These are phyloP conservation scores for Leontocebus nigricollis DNA, from an alignment of 2,797 vertebrate species.

Conservation along the genomic window DNA sequence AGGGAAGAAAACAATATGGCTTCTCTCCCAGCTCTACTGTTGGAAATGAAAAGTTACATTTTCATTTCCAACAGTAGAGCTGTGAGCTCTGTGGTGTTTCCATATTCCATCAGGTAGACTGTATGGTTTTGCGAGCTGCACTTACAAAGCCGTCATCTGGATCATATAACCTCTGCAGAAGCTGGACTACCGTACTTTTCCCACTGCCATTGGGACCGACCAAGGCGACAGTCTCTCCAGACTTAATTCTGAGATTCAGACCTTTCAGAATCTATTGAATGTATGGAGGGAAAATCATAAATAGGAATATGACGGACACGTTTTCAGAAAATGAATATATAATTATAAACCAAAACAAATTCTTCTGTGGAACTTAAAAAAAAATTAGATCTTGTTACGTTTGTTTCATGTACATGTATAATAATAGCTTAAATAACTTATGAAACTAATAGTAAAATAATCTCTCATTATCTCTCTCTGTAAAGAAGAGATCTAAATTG, in stretches of 20 bases:
- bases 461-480: neutral
- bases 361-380: neutral
- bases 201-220: constrained; percentile 90
- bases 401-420: constrained; percentile 3
- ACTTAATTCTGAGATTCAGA: constrained; percentile 86
- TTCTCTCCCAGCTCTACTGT: neutral
- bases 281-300: neutral
- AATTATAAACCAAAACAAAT: constrained; percentile 10
- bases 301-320: neutral
- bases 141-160: constrained; percentile 86
- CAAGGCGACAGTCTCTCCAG: constrained; percentile 89
- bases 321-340: neutral
- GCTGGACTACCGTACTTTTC: constrained; percentile 88
- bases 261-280: constrained; percentile 85
- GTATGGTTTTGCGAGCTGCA: neutral
- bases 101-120: neutral
- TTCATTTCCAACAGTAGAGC: too few species aligned
- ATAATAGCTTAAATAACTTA: neutral
- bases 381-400: constrained; percentile 12
- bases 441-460: constrained; percentile 2
- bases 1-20: neutral
- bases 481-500: constrained; percentile 20
- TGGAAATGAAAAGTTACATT: neutral
- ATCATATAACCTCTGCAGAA: constrained; percentile 89
- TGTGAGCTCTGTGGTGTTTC: neutral